Base-by-base conservation (phyloP, 1,140 invertebrate genomes). In the Nylanderia fulva region DNA sequence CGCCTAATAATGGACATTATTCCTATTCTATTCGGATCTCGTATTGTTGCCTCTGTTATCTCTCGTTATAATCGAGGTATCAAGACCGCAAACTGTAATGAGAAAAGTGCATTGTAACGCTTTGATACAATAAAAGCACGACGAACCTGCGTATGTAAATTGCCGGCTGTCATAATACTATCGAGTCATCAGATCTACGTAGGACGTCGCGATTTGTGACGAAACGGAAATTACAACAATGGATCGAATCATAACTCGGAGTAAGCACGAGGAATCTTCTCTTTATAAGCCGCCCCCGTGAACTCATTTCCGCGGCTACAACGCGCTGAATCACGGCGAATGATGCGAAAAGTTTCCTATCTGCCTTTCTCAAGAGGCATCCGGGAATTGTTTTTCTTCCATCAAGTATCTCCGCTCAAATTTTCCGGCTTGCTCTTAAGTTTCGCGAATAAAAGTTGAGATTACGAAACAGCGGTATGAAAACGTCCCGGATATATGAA, bases 161-260 rank as follows among this genome's bases (percentile, higher is more conserved):
- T 27, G 54, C 36, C 66, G 52, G 18, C n/a, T n/a, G 15, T 42
- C n/a, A 18, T 21, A 80, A 80, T 80, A 21, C 33, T 71, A 80
- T 80, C 77, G 48, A 58, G 79, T 88, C 83, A 54, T 85, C 82
- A 54, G 77, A 85, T 76, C 71, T 64, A 79, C 54, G 72, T 63
- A n/a, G 85, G 66, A 66, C 33, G 83, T 86, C 69, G 85, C 89
- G 83, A 85, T 84, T 84, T 64, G 75, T 54, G 68, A 63, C 86
- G 82, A 74, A 66, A 88, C 91, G 91, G 92, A 93, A 93, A 93
- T 93, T 93, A 90, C 90, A n/a, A 90, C 87, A 84, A 85, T 48
- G 82, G 91, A 90, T 92, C 88, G 88, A 89, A 92, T 91, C 91
- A 90, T 85, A 86, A 87, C 66, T 87, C 61, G 54, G n/a, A 63